Percentiles rank a stretch among this genome's conserved stretches.
phyloP scores from a whole-genome alignment of 2,888 invertebrate genomes.

The Escarpia spicata region DNA sequence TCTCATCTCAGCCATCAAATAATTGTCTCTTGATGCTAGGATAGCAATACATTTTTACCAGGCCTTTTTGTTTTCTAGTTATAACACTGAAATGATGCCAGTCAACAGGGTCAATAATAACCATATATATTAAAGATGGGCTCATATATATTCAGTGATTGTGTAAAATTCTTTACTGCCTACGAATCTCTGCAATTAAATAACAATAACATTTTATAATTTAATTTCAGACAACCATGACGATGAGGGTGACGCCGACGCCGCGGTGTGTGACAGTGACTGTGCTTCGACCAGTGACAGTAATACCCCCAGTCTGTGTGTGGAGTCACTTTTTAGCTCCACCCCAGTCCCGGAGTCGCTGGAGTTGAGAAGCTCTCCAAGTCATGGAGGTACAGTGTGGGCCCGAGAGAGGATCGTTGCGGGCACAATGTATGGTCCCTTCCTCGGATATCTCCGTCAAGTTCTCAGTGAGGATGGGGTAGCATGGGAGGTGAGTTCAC shows the following conservation, averaged over 20 bases:
- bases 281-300: neutral
- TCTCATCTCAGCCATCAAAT: too few species aligned
- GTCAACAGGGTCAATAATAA: too few species aligned
- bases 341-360: neutral
- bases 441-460: neutral
- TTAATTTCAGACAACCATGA: neutral
- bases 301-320: neutral
- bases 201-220: neutral
- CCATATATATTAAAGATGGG: too few species aligned
- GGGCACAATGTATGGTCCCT: neutral
- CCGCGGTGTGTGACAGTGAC: neutral
- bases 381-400: neutral
- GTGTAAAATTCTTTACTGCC: neutral
- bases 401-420: neutral
- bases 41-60: too few species aligned
- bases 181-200: neutral
- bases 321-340: neutral
- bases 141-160: neutral
- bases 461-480: neutral
- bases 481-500: neutral
- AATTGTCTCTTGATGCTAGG: too few species aligned
- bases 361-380: neutral
- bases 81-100: too few species aligned
- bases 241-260: neutral
- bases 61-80: too few species aligned